Conservation (phyloP, 2,113 vertebrate genomes). For the Tyto alba region DNA sequence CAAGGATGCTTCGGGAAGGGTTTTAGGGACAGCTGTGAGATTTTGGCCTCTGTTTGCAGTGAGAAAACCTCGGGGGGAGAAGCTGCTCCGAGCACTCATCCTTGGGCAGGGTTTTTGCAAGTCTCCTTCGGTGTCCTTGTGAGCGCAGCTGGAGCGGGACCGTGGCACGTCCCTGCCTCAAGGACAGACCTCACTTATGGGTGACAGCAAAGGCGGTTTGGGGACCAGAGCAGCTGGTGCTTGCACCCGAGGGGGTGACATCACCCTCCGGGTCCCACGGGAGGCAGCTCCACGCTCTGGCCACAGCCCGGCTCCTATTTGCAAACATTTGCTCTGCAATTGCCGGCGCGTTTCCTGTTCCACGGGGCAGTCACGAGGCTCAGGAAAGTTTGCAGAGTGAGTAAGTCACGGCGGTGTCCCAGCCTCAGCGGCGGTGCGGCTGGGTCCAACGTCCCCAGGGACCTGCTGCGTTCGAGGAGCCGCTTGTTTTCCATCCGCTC, state of each 20-base stretch:
- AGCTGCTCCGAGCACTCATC: accelerated
- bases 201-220: not conserved
- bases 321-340: constrained; percentile 38
- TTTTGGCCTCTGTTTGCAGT: accelerated
- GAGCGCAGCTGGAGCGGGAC: not conserved
- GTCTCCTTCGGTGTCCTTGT: not conserved
- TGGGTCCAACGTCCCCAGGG: not conserved
- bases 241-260: not conserved
- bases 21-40: accelerated
- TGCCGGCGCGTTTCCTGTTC: constrained; percentile 46
- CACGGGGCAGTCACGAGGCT: not conserved
- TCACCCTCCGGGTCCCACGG: not conserved
- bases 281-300: not conserved
- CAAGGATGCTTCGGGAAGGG: not conserved
- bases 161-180: not conserved
- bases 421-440: not conserved
- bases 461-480: accelerated
- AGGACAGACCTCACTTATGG: accelerated
- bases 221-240: accelerated
- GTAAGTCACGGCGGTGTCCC: not conserved
- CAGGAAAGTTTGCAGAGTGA: not conserved
- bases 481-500: accelerated
- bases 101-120: not conserved
- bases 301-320: not conserved
- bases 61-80: not conserved